These are phyloP conservation scores for Coleophora flavipennella DNA, from an alignment of 2,888 invertebrate genomes.

Conservation along the genomic window DNA sequence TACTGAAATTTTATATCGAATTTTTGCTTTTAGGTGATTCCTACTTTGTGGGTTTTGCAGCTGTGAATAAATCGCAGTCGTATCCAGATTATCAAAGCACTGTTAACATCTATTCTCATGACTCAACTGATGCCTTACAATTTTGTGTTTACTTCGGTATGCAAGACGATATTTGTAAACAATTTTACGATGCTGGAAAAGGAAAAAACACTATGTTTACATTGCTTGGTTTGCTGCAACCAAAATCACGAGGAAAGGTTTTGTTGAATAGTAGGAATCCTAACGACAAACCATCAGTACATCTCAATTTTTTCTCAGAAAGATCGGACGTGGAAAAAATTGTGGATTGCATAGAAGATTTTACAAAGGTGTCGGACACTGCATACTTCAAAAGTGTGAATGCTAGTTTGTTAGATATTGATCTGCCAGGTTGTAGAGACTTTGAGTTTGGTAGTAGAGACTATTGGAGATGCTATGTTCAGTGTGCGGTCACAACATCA, in stretches of 20 bases:
- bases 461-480: conserved; percentile 73
- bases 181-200: neutral
- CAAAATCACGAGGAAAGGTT: neutral
- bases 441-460: neutral
- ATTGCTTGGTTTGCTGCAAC: neutral
- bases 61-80: neutral
- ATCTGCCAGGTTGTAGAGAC: neutral
- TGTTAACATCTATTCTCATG: neutral
- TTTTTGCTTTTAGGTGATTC: too few species aligned
- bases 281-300: neutral
- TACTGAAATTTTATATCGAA: too few species aligned
- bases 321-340: neutral
- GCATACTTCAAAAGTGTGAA: neutral
- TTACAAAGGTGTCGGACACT: neutral
- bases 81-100: neutral
- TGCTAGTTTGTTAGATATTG: neutral
- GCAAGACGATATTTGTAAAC: neutral
- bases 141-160: neutral
- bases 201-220: neutral
- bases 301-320: neutral
- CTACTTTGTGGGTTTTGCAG: neutral
- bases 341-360: neutral
- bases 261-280: neutral
- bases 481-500: conserved; percentile 62
- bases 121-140: neutral